Base-by-base conservation (phyloP, 2,113 vertebrate species). In the Grammomys dolichurus region DNA sequence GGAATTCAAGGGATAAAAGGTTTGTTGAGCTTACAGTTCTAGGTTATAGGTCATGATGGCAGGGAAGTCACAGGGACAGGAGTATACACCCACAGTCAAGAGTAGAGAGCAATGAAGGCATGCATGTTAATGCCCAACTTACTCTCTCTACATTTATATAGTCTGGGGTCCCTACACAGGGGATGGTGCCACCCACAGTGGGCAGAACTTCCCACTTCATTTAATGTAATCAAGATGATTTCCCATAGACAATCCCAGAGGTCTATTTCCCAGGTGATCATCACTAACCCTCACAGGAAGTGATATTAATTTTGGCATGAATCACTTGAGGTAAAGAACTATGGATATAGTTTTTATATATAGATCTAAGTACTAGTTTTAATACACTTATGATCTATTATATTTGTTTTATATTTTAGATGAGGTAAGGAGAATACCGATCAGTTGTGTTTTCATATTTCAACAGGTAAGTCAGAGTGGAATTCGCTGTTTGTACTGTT, bases 271-370 rank as follows among this genome's bases (percentile, higher is more conserved):
- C 5, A 69, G 31, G 28, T 13, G 43, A 13, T 86, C 12, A 20
- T 69, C 84, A 69, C 43, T 69, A 67, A 51, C 17, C 40, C 48
- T 36, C 24, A 51, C 31, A 67, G 19, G 14, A 93, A 91, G 43
- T 51, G 70, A 65, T 77, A 60, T 87, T 70, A 65, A 88, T 91
- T 91, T 89, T 86, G 46, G 90, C 84, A 73, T 40, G 92, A 33
- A 69, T 60, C 60, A 51, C 69, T 72, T 77, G 43, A 11, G 22
- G 12, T 40, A 86, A 81, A 84, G 85, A 92, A 58, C 8, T 75
- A n/a, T 36, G 5, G 6, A 26, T 58, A 69, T 33, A 69, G 65
- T 36, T 69, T 69, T 69, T 36, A 36, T 14, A 69, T 69, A 16
- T 31, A 69, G 67, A 69, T 69, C 31, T 69, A 69, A 63, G 51